Percentiles rank a stretch among this genome's conserved stretches.
phyloP scores from a whole-genome alignment of 2,888 invertebrate species.

The Agrypnus murinus region DNA sequence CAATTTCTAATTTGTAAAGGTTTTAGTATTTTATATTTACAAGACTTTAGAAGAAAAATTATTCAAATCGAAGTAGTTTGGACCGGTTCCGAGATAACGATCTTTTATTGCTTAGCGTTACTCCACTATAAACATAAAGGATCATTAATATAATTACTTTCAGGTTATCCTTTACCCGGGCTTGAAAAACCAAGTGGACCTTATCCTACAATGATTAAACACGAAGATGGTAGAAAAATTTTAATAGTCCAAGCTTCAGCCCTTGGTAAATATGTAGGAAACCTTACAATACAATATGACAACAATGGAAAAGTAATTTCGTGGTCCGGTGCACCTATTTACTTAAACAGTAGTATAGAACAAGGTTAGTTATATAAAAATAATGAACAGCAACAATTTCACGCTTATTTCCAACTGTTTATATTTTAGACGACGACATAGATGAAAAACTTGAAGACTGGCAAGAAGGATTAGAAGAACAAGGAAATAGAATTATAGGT shows the following conservation, averaged over 20 bases:
- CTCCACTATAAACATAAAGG: too few relatives aligned
- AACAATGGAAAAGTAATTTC: slow-evolving; percentile 76
- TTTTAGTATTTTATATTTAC: too few relatives aligned
- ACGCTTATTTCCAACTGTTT: neutral
- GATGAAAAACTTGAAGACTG: slow-evolving; percentile 76
- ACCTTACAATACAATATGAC: slow-evolving; percentile 83
- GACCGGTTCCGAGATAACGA: too few relatives aligned
- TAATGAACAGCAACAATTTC: too few relatives aligned
- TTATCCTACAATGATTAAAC: slow-evolving; percentile 83
- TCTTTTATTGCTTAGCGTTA: too few relatives aligned
- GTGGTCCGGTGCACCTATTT: slow-evolving; percentile 83
- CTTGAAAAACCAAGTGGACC: slow-evolving; percentile 75
- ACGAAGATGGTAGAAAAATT: slow-evolving; percentile 74
- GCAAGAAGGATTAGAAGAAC: slow-evolving; percentile 75
- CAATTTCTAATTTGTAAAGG: too few relatives aligned
- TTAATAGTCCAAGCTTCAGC: slow-evolving; percentile 83
- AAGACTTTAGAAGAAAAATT: too few relatives aligned
- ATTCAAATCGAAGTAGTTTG: too few relatives aligned
- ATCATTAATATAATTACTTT: too few relatives aligned
- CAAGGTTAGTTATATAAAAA: slow-evolving; percentile 74
- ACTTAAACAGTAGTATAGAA: slow-evolving; percentile 76
- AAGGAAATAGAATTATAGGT: slow-evolving; percentile 76
- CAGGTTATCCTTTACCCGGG: slow-evolving; percentile 64
- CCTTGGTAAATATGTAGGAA: slow-evolving; percentile 85
- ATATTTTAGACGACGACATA: slow-evolving; percentile 75